These are phyloP conservation scores for Tachina grossa DNA, from an alignment of 2,888 invertebrate genomes.

Conservation along the genomic window DNA sequence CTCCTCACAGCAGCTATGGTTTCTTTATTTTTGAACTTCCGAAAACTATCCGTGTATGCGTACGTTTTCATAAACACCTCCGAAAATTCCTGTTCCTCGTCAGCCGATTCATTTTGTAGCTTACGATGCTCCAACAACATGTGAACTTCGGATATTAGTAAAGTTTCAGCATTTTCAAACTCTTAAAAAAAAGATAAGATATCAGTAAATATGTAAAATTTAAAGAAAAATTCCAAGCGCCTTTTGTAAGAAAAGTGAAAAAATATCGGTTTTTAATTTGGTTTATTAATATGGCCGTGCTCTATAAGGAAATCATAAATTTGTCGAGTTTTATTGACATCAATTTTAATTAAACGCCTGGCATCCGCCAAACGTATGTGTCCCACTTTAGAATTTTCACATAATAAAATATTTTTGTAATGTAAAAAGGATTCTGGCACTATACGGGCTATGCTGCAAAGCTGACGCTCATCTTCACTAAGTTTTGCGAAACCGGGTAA, in stretches of 20 bases:
- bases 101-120: conserved; percentile 98
- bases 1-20: conserved; percentile 97
- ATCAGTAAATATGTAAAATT: background rate
- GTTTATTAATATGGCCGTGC: conserved; percentile 88
- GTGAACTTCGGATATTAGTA: conserved; percentile 97
- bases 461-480: conserved; percentile 87
- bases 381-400: conserved; percentile 90
- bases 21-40: conserved; percentile 99
- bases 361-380: conserved; percentile 91
- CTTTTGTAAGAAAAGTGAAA: conserved; percentile 38
- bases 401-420: conserved; percentile 88
- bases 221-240: conserved; percentile 52
- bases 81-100: conserved; percentile 99
- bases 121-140: conserved; percentile 98
- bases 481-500: conserved; percentile 91
- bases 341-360: conserved; percentile 92
- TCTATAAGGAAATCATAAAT: conserved; percentile 90
- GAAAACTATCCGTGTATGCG: conserved; percentile 97
- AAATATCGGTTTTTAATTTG: conserved; percentile 77
- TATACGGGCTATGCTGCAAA: conserved; percentile 90
- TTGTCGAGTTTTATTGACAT: conserved; percentile 95
- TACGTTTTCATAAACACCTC: conserved; percentile 99
- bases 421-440: conserved; percentile 91
- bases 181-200: conserved; percentile 84
- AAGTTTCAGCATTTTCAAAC: conserved; percentile 98